Conservation (phyloP, 1,140 invertebrate genomes). For the Vollenhovia emeryi region DNA sequence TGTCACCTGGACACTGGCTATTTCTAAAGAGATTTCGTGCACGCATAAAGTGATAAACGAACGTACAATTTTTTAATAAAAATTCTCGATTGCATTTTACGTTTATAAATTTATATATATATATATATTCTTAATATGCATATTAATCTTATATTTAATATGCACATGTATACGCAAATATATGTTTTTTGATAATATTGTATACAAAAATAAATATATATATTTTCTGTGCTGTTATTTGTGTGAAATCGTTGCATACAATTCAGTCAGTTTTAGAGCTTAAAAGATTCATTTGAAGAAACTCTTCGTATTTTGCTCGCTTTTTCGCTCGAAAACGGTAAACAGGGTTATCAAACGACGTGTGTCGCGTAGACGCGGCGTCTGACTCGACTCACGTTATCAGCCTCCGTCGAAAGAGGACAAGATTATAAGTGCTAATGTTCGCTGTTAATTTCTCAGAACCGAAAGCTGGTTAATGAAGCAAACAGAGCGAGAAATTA, state of each 20-base stretch:
- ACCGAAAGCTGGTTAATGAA: not conserved
- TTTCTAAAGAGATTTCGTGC: not conserved
- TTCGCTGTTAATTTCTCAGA: not conserved
- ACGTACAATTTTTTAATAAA: not conserved
- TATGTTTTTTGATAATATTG: conserved; percentile 5
- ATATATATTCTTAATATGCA: not conserved
- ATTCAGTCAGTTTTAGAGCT: not conserved
- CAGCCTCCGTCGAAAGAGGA: not conserved
- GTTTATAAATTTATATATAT: too few species aligned
- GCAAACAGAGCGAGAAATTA: not conserved
- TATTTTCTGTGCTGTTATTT: not conserved
- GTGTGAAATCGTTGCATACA: not conserved
- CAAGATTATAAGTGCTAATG: conserved; percentile 3
- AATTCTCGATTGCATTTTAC: not conserved
- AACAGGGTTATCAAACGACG: conserved; percentile 64
- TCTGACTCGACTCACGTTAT: conserved; percentile 51
- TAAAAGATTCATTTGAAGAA: not conserved
- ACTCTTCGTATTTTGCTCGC: not conserved
- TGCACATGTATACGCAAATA: not conserved
- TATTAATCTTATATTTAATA: conserved; percentile 6
- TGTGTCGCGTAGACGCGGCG: conserved; percentile 47
- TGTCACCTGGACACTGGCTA: too few species aligned
- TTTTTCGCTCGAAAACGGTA: not conserved
- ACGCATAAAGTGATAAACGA: not conserved
- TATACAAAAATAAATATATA: not conserved